phyloP scores from a whole-genome alignment of 2,797 vertebrate genomes.

The Takifugu rubripes region DNA sequence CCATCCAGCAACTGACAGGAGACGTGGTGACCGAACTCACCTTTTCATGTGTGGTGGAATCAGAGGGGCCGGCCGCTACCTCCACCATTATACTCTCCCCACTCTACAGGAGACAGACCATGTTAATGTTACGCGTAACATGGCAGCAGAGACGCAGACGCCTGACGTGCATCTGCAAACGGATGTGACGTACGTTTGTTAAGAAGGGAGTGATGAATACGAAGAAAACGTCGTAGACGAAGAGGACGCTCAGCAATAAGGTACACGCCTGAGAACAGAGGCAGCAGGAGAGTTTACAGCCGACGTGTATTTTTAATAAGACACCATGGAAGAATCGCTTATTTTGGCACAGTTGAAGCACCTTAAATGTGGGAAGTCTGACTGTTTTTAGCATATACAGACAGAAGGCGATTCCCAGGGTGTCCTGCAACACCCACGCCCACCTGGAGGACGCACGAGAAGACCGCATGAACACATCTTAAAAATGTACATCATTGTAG shows the following conservation, averaged over 20 bases:
- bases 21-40: slow-evolving; percentile 56
- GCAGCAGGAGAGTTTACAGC: neutral
- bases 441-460: slow-evolving; percentile 75
- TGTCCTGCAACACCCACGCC: slow-evolving; percentile 95
- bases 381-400: slow-evolving; percentile 96
- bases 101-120: slow-evolving; percentile 70
- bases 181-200: slow-evolving; percentile 80
- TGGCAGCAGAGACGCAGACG: neutral
- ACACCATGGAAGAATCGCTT: neutral
- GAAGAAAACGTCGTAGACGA: slow-evolving; percentile 95
- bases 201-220: slow-evolving; percentile 93
- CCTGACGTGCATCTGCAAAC: neutral
- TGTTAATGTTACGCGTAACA: rapidly evolving
- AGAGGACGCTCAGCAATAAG: slow-evolving; percentile 87
- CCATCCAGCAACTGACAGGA: slow-evolving; percentile 1
- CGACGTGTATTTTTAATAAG: neutral
- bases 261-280: slow-evolving; percentile 84
- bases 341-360: slow-evolving; percentile 37
- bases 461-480: neutral
- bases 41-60: slow-evolving; percentile 91
- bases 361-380: slow-evolving; percentile 94
- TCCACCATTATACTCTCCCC: slow-evolving; percentile 98
- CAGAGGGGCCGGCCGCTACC: slow-evolving; percentile 90
- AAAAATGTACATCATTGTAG: no score
- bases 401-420: slow-evolving; percentile 92